A percentile compares a stretch with the other conserved stretches of the same genome.
Evolutionary conservation across 2,888 invertebrate species (phyloP).

Genomic region (Agrotis ipsilon): DNA sequence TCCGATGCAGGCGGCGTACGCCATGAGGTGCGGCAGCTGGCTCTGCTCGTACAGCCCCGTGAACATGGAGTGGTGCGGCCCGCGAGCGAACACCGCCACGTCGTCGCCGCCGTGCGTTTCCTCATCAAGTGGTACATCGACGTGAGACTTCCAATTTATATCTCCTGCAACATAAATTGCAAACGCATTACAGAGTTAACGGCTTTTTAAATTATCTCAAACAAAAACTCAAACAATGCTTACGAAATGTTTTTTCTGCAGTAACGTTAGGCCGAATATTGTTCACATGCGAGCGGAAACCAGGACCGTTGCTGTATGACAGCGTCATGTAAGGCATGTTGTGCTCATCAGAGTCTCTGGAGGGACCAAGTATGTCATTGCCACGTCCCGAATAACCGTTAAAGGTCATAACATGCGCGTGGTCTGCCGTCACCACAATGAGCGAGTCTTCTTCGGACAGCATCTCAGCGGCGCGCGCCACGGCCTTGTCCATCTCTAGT

Average conservation of each 20-base stretch:
- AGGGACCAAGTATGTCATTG: constrained; percentile 69
- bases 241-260: constrained; percentile 32
- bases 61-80: constrained; percentile 94
- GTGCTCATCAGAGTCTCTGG: constrained; percentile 22
- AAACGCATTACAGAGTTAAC: background rate
- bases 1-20: constrained; percentile 88
- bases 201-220: background rate
- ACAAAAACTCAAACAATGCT: constrained; percentile 5
- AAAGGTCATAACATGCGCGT: constrained; percentile 93
- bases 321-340: constrained; percentile 88
- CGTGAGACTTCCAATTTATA: constrained; percentile 77
- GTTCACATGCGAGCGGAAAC: constrained; percentile 43
- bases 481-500: constrained; percentile 91
- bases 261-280: constrained; percentile 41
- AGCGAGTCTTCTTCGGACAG: constrained; percentile 90
- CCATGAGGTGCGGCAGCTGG: constrained; percentile 93
- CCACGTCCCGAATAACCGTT: constrained; percentile 93
- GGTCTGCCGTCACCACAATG: constrained; percentile 94
- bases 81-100: constrained; percentile 93
- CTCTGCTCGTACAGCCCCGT: constrained; percentile 94
- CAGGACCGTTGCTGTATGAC: constrained; percentile 91
- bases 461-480: constrained; percentile 85
- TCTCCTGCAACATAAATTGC: constrained; percentile 6
- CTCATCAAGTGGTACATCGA: constrained; percentile 91
- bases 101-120: constrained; percentile 96